A percentile compares a stretch with the other conserved stretches of the same genome.
Evolutionary conservation across 2,113 vertebrate species (phyloP).

Genomic region (Pelodiscus sinensis): DNA sequence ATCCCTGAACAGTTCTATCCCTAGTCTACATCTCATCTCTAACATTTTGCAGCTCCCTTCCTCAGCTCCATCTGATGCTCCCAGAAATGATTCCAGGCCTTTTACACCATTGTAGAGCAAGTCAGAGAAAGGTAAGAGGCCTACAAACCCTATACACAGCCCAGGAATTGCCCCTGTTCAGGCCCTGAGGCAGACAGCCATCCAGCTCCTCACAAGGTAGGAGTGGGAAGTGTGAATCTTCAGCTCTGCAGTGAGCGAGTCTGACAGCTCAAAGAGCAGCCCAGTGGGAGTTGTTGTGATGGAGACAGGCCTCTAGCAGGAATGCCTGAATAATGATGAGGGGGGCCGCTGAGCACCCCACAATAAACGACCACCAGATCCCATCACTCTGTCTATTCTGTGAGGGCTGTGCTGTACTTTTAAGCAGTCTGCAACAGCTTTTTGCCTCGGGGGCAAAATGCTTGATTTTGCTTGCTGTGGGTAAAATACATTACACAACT

Average conservation of each 20-base stretch:
- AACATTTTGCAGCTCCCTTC: neutral
- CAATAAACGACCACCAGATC: neutral
- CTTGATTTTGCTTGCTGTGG: neutral
- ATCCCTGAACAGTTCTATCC: neutral
- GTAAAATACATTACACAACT: neutral
- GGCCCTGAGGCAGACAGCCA: neutral
- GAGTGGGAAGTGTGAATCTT: neutral
- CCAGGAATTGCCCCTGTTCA: neutral
- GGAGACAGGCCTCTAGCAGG: neutral
- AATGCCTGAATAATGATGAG: neutral
- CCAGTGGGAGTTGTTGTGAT: neutral
- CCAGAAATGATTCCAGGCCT: neutral
- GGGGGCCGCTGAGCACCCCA: accelerated
- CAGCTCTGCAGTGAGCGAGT: neutral
- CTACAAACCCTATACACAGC: neutral
- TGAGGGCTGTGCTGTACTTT: neutral
- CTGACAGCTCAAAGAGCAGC: neutral
- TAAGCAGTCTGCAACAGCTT: neutral
- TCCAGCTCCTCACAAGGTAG: neutral
- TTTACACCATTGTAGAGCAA: neutral
- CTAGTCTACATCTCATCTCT: neutral
- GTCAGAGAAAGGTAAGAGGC: neutral
- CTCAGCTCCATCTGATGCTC: neutral
- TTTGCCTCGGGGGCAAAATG: neutral
- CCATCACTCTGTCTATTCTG: neutral